Base-by-base conservation (phyloP, 2,113 vertebrate genomes). In the Ictalurus punctatus region DNA sequence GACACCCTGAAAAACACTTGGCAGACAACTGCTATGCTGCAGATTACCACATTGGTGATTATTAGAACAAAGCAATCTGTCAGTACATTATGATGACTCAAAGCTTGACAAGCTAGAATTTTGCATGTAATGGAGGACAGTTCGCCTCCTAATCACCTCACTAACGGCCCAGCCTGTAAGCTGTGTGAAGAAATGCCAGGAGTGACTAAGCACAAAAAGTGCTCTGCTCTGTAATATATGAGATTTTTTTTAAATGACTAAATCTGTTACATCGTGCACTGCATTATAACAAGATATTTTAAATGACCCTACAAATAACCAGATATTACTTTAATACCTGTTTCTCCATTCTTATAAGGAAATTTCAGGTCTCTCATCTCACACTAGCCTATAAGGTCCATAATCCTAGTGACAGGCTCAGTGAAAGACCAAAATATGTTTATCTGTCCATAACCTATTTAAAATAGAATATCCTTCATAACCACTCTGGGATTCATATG, bases 141-240 rank as follows among this genome's bases (percentile, higher is more conserved):
- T n/a, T 27, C 56, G 14, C 6, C 25, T 12, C 82, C 40, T 74
- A 63, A 63, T 87, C 37, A 58, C 30, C 44, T 86, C 52, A 90
- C 84, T 86, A 91, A 76, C 54, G 69, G 61, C 63, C 63, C 87
- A 84, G 85, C 76, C 71, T 88, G 80, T 87, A 74, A 90, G 88
- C 80, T 6, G 23, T 76, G n/a, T 13, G 40, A 84, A 84, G 44
- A 44, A 59, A 58, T 69, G 65, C 76, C 88, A 90, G 59, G 65
- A 74, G 87, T 89, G 87, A 90, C 89, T 91, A 91, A 90, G 88
- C 85, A 90, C 81, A 83, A 88, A 84, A 86, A 83, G 67, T 63
- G 78, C 73, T 88, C 63, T 76, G 81, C 74, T 85, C 14, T 81
- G 17, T 84, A 82, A n/a, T 1, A 1, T 52, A 79, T 71, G 56